Evolutionary conservation across 2,113 vertebrate species (phyloP), one percentile per base, ranked within the genome.

Genomic region (Motacilla alba): DNA sequence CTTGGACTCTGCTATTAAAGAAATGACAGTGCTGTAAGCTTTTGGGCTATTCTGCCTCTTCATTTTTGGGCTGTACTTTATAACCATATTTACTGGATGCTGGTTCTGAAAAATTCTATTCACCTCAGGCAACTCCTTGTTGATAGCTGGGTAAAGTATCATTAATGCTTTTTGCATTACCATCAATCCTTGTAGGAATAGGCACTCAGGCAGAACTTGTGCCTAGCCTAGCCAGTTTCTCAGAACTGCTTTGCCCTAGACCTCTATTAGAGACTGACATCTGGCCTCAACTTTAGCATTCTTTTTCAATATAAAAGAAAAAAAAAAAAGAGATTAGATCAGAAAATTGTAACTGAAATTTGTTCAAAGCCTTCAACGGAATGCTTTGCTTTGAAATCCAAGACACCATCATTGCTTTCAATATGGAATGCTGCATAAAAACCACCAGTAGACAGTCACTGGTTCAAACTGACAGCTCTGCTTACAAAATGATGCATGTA

Each of bases 161-260:
- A 92, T 91, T 90, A 96, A 92, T 60, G 63, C 17, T 91, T 82
- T 95, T 90, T 93, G 90, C 95, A 96, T 97, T 91, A 93, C 77
- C 90, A 95, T 95, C 94, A 96, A 88, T 95, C 91, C 75, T 90
- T 74, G 78, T 50, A 75, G 78, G 84, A 95, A 95, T 52, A 91
- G 83, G 62, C 87, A 79, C 62, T 92, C 49, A 22, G 89, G 63
- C 68, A 96, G 96, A 96, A 87, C 83, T 67, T 89, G 81, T 6
- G 11, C 67, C 68, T 79, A 49, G 69, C 60, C 73, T 74, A 89
- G 49, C 52, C 72, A 77, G 68, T 83, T 92, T 91, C 81, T 85
- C 64, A 52, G 76, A 90, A 79, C 43, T 81, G 31, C 63, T 90
- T 52, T 92, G 37, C 72, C 67, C 63, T 72, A 93, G 89, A 82